A percentile compares a stretch with the other conserved stretches of the same genome.
Evolutionary conservation across 2,888 invertebrate species (phyloP).

Genomic region (Cyclophora albipunctata): DNA sequence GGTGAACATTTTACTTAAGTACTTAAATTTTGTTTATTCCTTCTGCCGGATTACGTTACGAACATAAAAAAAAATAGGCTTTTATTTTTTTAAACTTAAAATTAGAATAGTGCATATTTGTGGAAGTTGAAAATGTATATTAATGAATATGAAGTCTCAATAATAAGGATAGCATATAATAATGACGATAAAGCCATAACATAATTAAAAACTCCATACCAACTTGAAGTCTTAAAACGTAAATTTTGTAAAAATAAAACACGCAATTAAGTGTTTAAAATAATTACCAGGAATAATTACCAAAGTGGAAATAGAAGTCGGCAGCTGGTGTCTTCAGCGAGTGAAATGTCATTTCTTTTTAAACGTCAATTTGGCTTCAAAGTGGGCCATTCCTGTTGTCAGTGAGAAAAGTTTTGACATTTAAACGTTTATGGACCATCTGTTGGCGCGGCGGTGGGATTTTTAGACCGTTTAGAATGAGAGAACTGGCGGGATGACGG

Average conservation of each 20-base stretch:
- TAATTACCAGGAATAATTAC: slow-evolving; percentile 50
- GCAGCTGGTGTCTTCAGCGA: slow-evolving; percentile 43
- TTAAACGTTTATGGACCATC: slow-evolving; percentile 55
- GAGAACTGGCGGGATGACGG: too few species aligned
- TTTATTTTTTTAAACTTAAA: too few species aligned
- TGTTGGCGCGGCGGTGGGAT: slow-evolving; percentile 36
- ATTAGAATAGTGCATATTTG: too few species aligned
- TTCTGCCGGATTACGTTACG: too few species aligned
- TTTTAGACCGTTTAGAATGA: slow-evolving; percentile 28
- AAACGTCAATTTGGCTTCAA: slow-evolving; percentile 23
- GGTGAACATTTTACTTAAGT: too few species aligned
- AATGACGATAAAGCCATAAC: too few species aligned
- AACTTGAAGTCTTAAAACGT: slow-evolving; percentile 28
- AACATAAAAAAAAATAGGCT: too few species aligned
- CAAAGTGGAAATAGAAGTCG: slow-evolving; percentile 38
- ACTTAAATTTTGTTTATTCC: too few species aligned
- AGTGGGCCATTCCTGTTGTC: slow-evolving; percentile 37
- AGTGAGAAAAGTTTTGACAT: slow-evolving; percentile 48
- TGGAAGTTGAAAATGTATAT: too few species aligned
- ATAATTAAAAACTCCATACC: slow-evolving; percentile 4
- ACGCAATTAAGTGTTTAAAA: slow-evolving; percentile 45
- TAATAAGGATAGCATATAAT: too few species aligned
- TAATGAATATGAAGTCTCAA: too few species aligned
- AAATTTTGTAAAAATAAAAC: slow-evolving; percentile 38
- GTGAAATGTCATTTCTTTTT: slow-evolving; percentile 44